Evolutionary conservation across 2,888 invertebrate genomes (phyloP).

Genomic region (Unio delphinus): DNA sequence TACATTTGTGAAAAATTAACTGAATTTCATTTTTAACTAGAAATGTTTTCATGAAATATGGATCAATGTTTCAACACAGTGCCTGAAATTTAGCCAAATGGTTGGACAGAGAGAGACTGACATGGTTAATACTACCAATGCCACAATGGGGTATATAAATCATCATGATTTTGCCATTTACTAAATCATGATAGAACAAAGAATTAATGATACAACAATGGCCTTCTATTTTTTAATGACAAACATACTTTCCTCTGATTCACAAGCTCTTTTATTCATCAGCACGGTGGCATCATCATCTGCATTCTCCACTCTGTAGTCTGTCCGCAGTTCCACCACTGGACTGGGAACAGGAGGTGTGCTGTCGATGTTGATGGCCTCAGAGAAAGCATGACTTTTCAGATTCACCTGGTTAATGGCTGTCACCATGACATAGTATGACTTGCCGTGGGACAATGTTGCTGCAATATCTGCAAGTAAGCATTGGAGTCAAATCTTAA

Average conservation of each 20-base stretch:
- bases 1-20: too few relatives aligned
- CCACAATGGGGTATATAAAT: too few relatives aligned
- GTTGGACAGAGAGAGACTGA: too few relatives aligned
- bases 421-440: conserved; percentile 33
- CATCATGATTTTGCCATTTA: too few relatives aligned
- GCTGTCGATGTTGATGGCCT: conserved; percentile 34
- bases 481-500: neutral
- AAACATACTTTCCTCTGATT: conserved; percentile 25
- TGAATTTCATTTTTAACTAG: too few relatives aligned
- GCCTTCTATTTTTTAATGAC: neutral
- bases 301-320: conserved; percentile 21
- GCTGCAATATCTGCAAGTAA: conserved; percentile 9
- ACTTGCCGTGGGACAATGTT: conserved; percentile 17
- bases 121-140: too few relatives aligned
- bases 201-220: too few relatives aligned
- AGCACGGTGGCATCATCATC: conserved; percentile 16
- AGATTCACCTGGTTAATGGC: conserved; percentile 37
- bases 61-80: too few relatives aligned
- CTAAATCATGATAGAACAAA: too few relatives aligned
- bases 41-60: too few relatives aligned
- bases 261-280: conserved; percentile 30
- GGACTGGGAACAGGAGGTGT: conserved; percentile 39
- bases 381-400: conserved; percentile 26
- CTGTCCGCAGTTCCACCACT: conserved; percentile 38
- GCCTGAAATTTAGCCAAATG: too few relatives aligned